A percentile compares a stretch with the other conserved stretches of the same genome.
Conservation (phyloP, 2,113 vertebrate genomes). For the Spheniscus mendiculus region DNA sequence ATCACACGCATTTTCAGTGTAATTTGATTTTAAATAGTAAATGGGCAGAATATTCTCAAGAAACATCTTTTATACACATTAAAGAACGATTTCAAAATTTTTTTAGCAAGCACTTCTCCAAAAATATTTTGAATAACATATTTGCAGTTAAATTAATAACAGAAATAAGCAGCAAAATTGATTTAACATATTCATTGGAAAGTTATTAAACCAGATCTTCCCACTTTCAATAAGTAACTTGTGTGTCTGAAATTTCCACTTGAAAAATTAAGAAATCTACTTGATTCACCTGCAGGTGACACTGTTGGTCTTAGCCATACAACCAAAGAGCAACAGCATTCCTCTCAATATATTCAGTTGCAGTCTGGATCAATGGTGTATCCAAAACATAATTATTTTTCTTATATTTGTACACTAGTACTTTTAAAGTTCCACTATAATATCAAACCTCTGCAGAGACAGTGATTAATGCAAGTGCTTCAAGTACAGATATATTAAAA, state of each 20-base stretch:
- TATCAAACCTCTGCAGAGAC: conserved; percentile 15
- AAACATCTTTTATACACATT: neutral
- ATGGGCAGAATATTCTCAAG: neutral
- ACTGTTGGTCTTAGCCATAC: conserved; percentile 63
- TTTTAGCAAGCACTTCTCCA: neutral
- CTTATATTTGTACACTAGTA: neutral
- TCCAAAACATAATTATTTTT: conserved; percentile 26
- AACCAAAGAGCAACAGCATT: neutral
- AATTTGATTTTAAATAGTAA: neutral
- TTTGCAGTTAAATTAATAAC: neutral
- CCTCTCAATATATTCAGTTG: neutral
- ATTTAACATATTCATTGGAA: neutral
- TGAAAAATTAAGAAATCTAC: neutral
- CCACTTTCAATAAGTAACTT: neutral
- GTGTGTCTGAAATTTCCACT: neutral
- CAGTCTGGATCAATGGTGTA: conserved; percentile 36
- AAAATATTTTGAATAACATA: neutral
- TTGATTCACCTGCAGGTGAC: conserved; percentile 72
- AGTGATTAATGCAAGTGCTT: conserved; percentile 39
- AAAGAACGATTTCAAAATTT: neutral
- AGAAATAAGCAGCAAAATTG: neutral
- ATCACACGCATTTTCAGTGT: neutral
- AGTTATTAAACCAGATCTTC: neutral
- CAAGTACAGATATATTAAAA: conserved; percentile 14
- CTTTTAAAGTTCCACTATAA: neutral